Percentiles rank a stretch among this genome's conserved stretches.
Conservation (phyloP, 2,113 vertebrate species). For the Chitala chitala region DNA sequence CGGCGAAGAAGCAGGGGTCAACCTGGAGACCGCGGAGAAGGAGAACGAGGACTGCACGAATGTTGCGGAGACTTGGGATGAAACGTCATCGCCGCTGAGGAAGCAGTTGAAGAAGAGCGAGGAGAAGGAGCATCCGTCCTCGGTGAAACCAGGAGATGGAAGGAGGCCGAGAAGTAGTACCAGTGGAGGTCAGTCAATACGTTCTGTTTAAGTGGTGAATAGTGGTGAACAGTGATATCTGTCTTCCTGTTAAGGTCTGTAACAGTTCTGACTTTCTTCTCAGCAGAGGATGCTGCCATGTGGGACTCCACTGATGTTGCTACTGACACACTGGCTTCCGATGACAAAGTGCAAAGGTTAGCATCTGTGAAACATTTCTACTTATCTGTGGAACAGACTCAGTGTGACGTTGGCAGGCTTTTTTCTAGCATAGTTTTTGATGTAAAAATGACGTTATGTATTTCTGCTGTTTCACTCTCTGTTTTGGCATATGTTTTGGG, state of each 20-base stretch:
- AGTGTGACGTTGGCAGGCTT: not conserved
- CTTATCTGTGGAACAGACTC: too few relatives aligned
- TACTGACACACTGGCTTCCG: constrained; percentile 30
- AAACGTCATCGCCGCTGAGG: constrained; percentile 42
- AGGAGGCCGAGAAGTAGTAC: constrained; percentile 29
- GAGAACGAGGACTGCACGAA: constrained; percentile 69
- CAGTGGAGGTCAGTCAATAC: constrained; percentile 5
- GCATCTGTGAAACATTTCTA: too few relatives aligned
- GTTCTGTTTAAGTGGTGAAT: not conserved
- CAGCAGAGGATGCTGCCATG: constrained; percentile 36
- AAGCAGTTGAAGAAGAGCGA: constrained; percentile 57
- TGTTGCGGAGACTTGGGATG: constrained; percentile 28
- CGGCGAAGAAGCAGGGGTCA: constrained; percentile 49
- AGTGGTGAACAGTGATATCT: not conserved
- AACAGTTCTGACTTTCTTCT: not conserved
- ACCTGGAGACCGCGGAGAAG: constrained; percentile 59
- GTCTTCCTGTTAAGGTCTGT: not conserved
- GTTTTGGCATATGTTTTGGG: too few relatives aligned
- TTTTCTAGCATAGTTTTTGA: too few relatives aligned
- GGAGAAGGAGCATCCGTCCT: constrained; percentile 35
- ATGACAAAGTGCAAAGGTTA: constrained; percentile 43
- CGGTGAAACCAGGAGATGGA: constrained; percentile 30
- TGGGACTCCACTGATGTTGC: constrained; percentile 28
- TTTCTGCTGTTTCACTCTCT: not conserved
- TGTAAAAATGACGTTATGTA: not conserved